Base-by-base conservation (phyloP, 2,888 invertebrate genomes). In the Cerceris rybyensis region DNA sequence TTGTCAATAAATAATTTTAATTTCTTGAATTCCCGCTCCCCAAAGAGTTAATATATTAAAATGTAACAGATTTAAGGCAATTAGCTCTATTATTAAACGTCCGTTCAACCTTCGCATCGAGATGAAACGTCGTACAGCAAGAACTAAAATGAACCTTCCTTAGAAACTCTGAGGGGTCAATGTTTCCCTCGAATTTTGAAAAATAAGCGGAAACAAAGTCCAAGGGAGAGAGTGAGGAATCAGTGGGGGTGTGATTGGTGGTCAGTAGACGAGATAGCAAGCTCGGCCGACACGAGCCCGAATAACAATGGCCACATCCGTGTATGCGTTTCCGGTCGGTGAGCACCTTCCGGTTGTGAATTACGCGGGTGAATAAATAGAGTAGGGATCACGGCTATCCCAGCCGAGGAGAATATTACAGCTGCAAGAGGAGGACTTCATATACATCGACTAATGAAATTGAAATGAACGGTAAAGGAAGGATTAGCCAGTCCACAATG, bases 331-430 rank as follows among this genome's bases (percentile, higher is more conserved):
- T 92, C 91, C 91, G 92, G 91, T 90, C 86, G 89, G 88, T 89
- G 91, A 90, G 89, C 89, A 90, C 88, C 91, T 92, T 92, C 91
- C 92, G 90, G 91, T 91, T 89, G 89, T 91, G 91, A 91, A 91
- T 92, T 91, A 92, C 90, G 88, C 88, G 90, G 89, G 81, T 90
- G 92, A 91, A 92, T 90, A 92, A 92, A 90, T 90, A 89, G 85
- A 88, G 86, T 81, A 83, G 85, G 78, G 81, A 76, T 72, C 77
- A 70, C 70, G 74, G 76, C 50, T 73, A 76, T 84, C 81, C 82
- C 77, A 52, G 52, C 64, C 73, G 67, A 74, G 80, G 82, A 84
- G 85, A 80, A 84, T 84, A 84, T 82, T 82, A 82, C 78, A 70
- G 76, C 75, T 80, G 74, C 80, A 61, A 73, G 68, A 50, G 68